A percentile compares a stretch with the other conserved stretches of the same genome.
These are phyloP conservation scores for Lagodon rhomboides DNA, from an alignment of 2,797 vertebrate genomes.

Conservation along the genomic window DNA sequence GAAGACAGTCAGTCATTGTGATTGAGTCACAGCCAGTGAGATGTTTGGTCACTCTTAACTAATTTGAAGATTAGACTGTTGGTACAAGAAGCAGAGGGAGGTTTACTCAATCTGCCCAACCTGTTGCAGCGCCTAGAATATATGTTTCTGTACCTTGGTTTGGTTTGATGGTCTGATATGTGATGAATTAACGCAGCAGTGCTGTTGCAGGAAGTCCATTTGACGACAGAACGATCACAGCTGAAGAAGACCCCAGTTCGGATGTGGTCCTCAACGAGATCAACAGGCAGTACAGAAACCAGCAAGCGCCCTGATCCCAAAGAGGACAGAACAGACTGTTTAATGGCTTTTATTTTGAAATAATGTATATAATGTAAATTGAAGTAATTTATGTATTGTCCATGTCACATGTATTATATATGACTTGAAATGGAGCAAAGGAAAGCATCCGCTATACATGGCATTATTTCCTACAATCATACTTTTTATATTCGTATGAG, in stretches of 20 bases:
- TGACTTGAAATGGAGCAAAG: conserved; percentile 1
- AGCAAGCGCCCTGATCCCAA: conserved; percentile 27
- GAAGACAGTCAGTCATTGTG: not conserved
- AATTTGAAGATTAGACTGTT: no score
- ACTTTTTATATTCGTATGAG: not conserved
- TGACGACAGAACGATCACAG: conserved; percentile 73
- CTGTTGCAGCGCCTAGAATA: no score
- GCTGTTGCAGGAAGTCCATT: conserved; percentile 75
- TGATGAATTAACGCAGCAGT: not conserved
- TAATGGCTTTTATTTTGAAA: not conserved
- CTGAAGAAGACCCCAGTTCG: conserved; percentile 59
- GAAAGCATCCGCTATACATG: not conserved
- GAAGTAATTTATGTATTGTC: conserved; percentile 30
- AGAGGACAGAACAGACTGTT: not conserved
- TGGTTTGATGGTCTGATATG: no score
- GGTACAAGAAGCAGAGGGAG: not conserved
- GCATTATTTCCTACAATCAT: not conserved
- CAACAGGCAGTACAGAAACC: conserved; percentile 66
- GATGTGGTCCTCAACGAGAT: conserved; percentile 84
- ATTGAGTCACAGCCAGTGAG: not conserved
- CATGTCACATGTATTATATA: conserved; percentile 17
- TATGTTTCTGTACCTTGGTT: no score
- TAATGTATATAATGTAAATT: conserved; percentile 44
- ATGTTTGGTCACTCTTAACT: not conserved
- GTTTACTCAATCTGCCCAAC: not conserved